phyloP scores from a whole-genome alignment of 2,797 vertebrate species.

The Chromis chromis region DNA sequence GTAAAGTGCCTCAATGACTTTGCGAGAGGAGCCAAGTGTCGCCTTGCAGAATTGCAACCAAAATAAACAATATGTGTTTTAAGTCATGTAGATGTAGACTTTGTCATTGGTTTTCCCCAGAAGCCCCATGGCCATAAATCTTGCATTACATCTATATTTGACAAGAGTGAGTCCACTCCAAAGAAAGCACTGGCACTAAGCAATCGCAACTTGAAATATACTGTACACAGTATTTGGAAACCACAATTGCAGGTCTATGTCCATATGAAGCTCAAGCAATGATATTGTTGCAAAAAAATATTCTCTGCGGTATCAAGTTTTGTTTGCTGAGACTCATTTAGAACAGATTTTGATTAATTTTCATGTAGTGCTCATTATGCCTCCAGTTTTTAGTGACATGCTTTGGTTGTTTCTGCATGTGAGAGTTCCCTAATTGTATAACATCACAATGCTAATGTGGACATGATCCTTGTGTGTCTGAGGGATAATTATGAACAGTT shows the following conservation, averaged over 20 bases:
- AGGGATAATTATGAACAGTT: slow-evolving; percentile 55
- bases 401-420: not conserved
- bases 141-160: slow-evolving; percentile 81
- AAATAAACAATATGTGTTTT: slow-evolving; percentile 69
- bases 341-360: slow-evolving; percentile 68
- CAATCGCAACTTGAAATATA: slow-evolving; percentile 77
- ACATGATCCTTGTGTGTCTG: slow-evolving; percentile 47
- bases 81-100: slow-evolving; percentile 60
- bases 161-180: slow-evolving; percentile 77
- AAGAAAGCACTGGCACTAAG: slow-evolving; percentile 83
- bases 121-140: slow-evolving; percentile 78
- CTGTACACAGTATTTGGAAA: slow-evolving; percentile 74
- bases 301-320: slow-evolving; percentile 80
- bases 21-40: slow-evolving; percentile 39
- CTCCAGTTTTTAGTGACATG: not conserved
- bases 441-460: slow-evolving; percentile 42
- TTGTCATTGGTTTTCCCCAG: slow-evolving; percentile 71
- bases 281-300: slow-evolving; percentile 80
- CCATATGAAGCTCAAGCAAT: slow-evolving; percentile 65
- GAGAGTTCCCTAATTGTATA: slow-evolving; percentile 8
- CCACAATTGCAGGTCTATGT: slow-evolving; percentile 86
- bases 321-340: slow-evolving; percentile 77
- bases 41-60: slow-evolving; percentile 65
- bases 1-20: slow-evolving; percentile 62
- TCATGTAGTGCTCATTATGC: slow-evolving; percentile 22